Evolutionary conservation across 2,888 invertebrate species (phyloP).

Genomic region (Euphydryas editha): DNA sequence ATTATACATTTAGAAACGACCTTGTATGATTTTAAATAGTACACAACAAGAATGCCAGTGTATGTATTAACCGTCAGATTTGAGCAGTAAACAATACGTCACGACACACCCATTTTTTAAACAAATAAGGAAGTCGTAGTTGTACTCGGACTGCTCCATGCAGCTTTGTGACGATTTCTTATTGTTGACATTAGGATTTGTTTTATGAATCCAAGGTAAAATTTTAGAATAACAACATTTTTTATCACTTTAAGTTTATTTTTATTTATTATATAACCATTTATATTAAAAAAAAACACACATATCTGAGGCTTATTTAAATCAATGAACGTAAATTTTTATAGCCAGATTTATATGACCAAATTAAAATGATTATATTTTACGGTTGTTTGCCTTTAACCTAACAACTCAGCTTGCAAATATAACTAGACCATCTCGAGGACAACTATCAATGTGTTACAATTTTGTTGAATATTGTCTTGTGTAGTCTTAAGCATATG

Average conservation of each 20-base stretch:
- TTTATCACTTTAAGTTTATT: no score
- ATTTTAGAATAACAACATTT: not conserved
- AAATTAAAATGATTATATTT: not conserved
- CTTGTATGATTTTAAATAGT: conserved; percentile 74
- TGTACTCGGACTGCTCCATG: not conserved
- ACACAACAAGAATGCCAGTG: conserved; percentile 64
- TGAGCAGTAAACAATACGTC: conserved; percentile 68
- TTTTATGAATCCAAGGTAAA: no score
- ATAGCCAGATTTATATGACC: not conserved
- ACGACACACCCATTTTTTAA: conserved; percentile 78
- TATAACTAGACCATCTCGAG: conserved; percentile 3
- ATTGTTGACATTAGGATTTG: not conserved
- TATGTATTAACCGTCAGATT: conserved; percentile 49
- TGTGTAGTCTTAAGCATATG: not conserved
- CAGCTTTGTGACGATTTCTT: not conserved
- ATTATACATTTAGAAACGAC: conserved; percentile 58
- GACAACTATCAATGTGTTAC: conserved; percentile 1
- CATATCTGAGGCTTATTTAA: no score
- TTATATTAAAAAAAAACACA: no score
- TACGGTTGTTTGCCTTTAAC: not conserved
- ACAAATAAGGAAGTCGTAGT: conserved; percentile 62
- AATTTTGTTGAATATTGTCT: not conserved
- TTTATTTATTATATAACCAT: no score
- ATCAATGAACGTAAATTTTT: not conserved
- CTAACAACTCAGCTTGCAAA: not conserved